Evolutionary conservation across 2,888 invertebrate species (phyloP), one percentile per base, ranked within the genome.

Genomic region (Ceramica pisi): DNA sequence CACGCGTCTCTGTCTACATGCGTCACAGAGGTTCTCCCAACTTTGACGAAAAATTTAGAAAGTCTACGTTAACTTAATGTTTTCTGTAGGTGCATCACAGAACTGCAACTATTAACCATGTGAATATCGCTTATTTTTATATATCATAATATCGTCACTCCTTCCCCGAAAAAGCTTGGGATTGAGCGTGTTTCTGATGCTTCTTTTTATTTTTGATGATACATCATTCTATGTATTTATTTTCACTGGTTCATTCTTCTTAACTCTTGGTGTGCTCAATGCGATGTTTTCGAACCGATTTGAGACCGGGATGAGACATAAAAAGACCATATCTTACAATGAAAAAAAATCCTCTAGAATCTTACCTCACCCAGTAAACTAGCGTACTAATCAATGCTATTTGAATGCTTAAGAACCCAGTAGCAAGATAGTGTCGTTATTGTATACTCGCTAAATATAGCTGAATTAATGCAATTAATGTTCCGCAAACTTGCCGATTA

Each of bases 401-500:
- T 31, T n/a, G 1, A 16, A 41, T 31, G 6, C 19, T 31, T 1
- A 26, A 14, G 31, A 67, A 10, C 23, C 2, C 21, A 26, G 14
- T 10, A 41, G n/a, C 10, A n/a, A 4, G 7, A 19, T 26, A 19
- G 14, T 35, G 1, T 56, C 50, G 14, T 7, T 56, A 26, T 9
- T 10, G 16, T 41, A 70, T 14, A 6, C 19, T 51, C 21, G 53
- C 46, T 70, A 23, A 59, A 71, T 70, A 41, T 38, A 38, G 38
- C 51, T 51, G 38, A 70, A 55, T 60, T 41, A 41, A 78, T 78
- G 21, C 21, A 41, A 55, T 46, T 53, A 78, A 71, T 51, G 53
- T 26, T 31, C 46, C 59, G 31, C 59, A 60, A 78, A 78, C 71
- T 73, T 73, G n/a, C 31, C 21, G 16, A 80, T 63, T 80, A 53